These are phyloP conservation scores for Tipula confusa DNA, from an alignment of 2,888 invertebrate genomes.

Conservation along the genomic window DNA sequence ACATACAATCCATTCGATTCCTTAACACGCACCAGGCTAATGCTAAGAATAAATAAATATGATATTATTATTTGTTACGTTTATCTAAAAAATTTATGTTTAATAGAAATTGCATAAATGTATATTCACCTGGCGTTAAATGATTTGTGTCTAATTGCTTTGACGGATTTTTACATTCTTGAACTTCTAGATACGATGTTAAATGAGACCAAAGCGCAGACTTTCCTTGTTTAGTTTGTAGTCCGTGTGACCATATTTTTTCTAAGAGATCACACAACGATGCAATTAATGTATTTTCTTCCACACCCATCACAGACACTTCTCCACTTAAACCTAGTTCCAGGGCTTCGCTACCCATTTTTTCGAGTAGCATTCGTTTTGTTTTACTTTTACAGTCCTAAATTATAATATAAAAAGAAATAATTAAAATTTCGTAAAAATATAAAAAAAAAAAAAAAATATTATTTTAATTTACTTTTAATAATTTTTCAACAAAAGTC, in stretches of 20 bases:
- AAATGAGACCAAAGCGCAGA: slow-evolving; percentile 97
- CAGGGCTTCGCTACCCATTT: slow-evolving; percentile 96
- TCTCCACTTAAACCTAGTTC: slow-evolving; percentile 87
- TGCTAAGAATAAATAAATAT: slow-evolving; percentile 54
- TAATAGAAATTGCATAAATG: too few species aligned
- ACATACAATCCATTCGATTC: slow-evolving; percentile 88
- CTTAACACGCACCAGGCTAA: slow-evolving; percentile 91
- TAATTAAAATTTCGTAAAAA: slow-evolving; percentile 31
- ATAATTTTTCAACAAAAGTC: slow-evolving; percentile 94
- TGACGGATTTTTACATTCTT: slow-evolving; percentile 59
- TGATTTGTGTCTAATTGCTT: slow-evolving; percentile 55
- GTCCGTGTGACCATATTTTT: slow-evolving; percentile 95
- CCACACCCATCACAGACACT: slow-evolving; percentile 66
- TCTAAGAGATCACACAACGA: slow-evolving; percentile 95
- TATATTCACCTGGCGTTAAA: slow-evolving; percentile 53
- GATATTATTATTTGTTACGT: neutral
- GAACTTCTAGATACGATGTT: slow-evolving; percentile 79
- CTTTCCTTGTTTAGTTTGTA: slow-evolving; percentile 93
- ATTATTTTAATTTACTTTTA: slow-evolving; percentile 64
- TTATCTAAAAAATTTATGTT: neutral
- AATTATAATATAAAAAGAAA: slow-evolving; percentile 32
- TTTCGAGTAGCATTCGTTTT: slow-evolving; percentile 97
- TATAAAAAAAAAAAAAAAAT: too few species aligned
- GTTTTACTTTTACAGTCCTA: slow-evolving; percentile 92
- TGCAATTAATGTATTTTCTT: slow-evolving; percentile 98